Evolutionary conservation across 2,797 vertebrate species (phyloP), one percentile per base, ranked within the genome.

Genomic region (Sorex maritimensis): DNA sequence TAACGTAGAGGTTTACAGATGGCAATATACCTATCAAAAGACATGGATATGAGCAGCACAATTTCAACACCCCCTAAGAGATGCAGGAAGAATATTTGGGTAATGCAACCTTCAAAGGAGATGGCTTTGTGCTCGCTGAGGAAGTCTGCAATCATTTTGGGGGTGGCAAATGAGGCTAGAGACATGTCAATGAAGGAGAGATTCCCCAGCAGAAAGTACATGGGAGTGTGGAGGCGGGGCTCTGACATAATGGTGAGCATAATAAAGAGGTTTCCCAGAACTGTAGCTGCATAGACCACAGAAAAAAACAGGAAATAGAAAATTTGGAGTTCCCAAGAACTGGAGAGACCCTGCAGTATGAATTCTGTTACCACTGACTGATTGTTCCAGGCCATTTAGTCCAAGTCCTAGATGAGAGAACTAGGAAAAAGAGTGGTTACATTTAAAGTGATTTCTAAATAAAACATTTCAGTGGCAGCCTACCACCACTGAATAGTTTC

Each of bases 151-250:
- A 96, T 75, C 61, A 97, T 95, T 58, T 94, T 94, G 4, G 74
- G 90, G 5, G 92, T 92, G 30, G 85, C 80, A 69, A 96, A 91
- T 38, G 92, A 85, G 58, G 94, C 90, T 71, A 92, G 83, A 81
- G 92, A 86, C 97, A 91, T 81, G 88, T 95, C 88, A 95, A 38
- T 92, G 72, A 97, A 97, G 26, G 93, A 95, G 58, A 97, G 89
- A 71, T 96, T 96, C 34, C 82, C 81, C 23, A 97, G 65, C 6
- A 96, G 81, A 21, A 97, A 88, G 81, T 94, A 96, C 96, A 96
- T 96, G 41, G 95, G 94, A 1, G 58, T 92, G 21, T 88, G 84
- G 61, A 97, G 88, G 21, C 1, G 65, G 17, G 86, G 30, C 73
- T 95, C 89, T 41, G 63, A 91, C 3, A 80, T 3, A 4, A 96